phyloP scores from a whole-genome alignment of 2,113 vertebrate genomes.

The Aegotheles bennettii region DNA sequence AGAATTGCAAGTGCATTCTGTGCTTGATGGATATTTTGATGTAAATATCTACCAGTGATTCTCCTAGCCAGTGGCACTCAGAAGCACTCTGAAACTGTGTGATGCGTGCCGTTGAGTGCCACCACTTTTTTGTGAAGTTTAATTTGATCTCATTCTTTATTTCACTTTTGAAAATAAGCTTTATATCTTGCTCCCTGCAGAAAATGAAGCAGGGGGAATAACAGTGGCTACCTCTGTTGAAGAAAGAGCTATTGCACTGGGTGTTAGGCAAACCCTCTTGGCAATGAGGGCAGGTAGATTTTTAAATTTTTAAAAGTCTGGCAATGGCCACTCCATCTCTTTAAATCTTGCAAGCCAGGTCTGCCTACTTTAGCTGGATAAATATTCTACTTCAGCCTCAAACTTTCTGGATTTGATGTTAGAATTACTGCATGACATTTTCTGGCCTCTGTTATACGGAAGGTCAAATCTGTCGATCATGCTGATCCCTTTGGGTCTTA shows the following conservation, averaged over 20 bases:
- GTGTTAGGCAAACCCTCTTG: background rate
- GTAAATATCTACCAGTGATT: background rate
- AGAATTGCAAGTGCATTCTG: background rate
- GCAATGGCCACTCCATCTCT: background rate
- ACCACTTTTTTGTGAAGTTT: background rate
- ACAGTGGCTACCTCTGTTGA: too few relatives aligned
- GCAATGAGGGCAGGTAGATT: background rate
- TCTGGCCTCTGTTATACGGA: background rate
- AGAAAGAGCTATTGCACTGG: background rate
- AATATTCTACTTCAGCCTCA: background rate
- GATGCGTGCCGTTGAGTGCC: background rate
- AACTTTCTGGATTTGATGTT: background rate
- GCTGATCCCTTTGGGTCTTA: background rate
- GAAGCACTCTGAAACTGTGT: background rate
- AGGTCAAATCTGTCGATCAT: background rate
- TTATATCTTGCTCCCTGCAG: background rate
- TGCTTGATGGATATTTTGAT: background rate
- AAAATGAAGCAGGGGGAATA: too few relatives aligned
- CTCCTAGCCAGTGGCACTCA: background rate
- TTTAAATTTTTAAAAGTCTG: background rate
- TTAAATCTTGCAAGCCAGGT: background rate
- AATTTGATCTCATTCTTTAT: background rate
- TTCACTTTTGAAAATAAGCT: background rate
- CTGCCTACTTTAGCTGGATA: background rate
- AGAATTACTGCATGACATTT: slow-evolving; percentile 1